These are phyloP conservation scores for Nymphicus hollandicus DNA, from an alignment of 2,113 vertebrate species.

Conservation along the genomic window DNA sequence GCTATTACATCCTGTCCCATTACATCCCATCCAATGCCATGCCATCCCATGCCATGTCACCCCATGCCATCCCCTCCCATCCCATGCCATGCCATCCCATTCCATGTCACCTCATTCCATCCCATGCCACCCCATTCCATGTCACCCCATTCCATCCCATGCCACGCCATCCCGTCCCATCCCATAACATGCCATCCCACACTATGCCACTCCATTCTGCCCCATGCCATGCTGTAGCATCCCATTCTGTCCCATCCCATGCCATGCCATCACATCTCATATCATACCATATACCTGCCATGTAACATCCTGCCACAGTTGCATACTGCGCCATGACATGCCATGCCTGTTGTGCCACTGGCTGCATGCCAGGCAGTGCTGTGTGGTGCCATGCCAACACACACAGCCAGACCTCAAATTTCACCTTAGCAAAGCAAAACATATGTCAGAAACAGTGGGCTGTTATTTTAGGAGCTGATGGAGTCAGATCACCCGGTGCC, in stretches of 20 bases:
- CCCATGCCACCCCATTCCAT: no score
- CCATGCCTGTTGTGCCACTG: background rate
- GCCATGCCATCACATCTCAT: no score
- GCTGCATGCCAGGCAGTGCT: background rate
- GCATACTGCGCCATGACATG: background rate
- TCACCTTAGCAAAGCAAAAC: background rate
- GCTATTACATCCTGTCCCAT: no score
- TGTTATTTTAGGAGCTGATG: background rate
- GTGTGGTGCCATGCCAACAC: fast-evolving
- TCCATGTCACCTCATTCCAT: no score
- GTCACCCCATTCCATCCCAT: no score
- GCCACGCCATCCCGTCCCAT: background rate
- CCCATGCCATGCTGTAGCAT: background rate
- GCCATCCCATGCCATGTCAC: no score
- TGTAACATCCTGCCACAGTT: background rate
- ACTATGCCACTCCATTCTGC: background rate
- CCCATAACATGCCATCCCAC: no score
- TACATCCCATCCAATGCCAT: no score
- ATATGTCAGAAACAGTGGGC: background rate
- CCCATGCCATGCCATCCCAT: no score
- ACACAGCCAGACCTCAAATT: background rate
- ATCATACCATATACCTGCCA: background rate
- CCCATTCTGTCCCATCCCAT: no score
- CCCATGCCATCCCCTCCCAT: background rate
- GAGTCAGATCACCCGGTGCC: background rate